phyloP scores from a whole-genome alignment of 1,140 invertebrate genomes.

The Copidosoma floridanum region DNA sequence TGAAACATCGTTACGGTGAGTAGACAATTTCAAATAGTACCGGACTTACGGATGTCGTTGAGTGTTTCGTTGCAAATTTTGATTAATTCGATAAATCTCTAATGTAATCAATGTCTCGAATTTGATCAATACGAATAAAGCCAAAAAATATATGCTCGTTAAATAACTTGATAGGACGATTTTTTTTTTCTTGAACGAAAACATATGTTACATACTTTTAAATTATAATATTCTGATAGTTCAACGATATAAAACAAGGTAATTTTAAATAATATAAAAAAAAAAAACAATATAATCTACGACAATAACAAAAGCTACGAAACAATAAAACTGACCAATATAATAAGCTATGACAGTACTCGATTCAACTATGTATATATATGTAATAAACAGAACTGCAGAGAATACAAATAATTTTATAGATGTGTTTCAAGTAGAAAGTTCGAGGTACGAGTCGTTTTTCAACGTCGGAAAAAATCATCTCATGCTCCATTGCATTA shows the following conservation, averaged over 20 bases:
- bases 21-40: too few relatives aligned
- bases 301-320: constrained; percentile 42
- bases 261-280: too few relatives aligned
- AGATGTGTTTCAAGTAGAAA: constrained; percentile 18
- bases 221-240: background rate
- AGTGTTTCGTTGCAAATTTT: too few relatives aligned
- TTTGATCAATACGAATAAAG: constrained; percentile 17
- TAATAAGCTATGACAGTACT: constrained; percentile 45
- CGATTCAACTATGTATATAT: constrained; percentile 35
- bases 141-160: constrained; percentile 13
- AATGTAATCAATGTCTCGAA: constrained; percentile 10
- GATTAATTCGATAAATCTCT: too few relatives aligned
- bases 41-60: too few relatives aligned
- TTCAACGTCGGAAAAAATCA: constrained; percentile 27
- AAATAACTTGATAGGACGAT: constrained; percentile 10
- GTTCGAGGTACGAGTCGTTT: constrained; percentile 12
- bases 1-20: too few relatives aligned
- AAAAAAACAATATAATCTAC: constrained; percentile 31
- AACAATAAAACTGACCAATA: constrained; percentile 36
- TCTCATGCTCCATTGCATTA: constrained; percentile 55
- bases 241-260: too few relatives aligned
- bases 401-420: constrained; percentile 23
- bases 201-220: constrained; percentile 20
- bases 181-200: background rate
- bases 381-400: too few relatives aligned